phyloP scores from a whole-genome alignment of 2,888 invertebrate species.

The Paralinhomoeus sp. region DNA sequence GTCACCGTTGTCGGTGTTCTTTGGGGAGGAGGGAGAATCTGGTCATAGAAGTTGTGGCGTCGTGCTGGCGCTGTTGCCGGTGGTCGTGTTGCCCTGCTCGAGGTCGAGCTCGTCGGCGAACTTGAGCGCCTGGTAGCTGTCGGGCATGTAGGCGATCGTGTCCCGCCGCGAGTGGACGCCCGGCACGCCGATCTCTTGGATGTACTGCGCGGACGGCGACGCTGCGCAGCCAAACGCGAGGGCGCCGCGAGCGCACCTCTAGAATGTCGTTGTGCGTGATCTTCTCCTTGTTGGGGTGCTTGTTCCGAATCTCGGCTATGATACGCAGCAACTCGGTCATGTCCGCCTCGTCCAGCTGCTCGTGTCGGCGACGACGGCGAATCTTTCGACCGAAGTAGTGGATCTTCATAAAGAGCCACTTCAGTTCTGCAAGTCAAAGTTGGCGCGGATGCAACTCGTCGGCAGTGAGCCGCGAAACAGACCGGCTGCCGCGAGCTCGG shows the following conservation, averaged over 20 bases:
- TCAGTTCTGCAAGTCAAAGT: conserved; percentile 11
- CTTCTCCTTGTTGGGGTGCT: background rate
- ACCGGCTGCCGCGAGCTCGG: conserved; percentile 19
- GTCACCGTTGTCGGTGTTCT: no score
- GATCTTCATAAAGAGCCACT: conserved; percentile 19
- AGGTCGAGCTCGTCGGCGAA: no score
- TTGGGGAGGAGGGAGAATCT: no score
- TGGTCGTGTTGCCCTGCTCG: no score
- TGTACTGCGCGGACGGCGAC: no score
- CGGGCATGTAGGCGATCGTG: conserved; percentile 22
- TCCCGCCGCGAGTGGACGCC: conserved; percentile 15
- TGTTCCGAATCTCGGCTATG: conserved; percentile 8
- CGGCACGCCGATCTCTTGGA: conserved; percentile 15
- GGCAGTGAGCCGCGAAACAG: no score
- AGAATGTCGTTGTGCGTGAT: conserved; percentile 7
- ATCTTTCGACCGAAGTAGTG: conserved; percentile 20
- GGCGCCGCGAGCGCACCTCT: no score
- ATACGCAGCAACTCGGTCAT: conserved; percentile 21
- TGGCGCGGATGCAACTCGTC: no score
- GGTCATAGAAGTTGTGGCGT: no score
- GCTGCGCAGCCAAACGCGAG: no score
- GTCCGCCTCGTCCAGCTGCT: conserved; percentile 9
- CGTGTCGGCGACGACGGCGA: background rate
- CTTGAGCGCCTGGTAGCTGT: conserved; percentile 7
- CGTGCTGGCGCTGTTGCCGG: no score